phyloP scores from a whole-genome alignment of 2,797 vertebrate species.

The Acropternis orthonyx region DNA sequence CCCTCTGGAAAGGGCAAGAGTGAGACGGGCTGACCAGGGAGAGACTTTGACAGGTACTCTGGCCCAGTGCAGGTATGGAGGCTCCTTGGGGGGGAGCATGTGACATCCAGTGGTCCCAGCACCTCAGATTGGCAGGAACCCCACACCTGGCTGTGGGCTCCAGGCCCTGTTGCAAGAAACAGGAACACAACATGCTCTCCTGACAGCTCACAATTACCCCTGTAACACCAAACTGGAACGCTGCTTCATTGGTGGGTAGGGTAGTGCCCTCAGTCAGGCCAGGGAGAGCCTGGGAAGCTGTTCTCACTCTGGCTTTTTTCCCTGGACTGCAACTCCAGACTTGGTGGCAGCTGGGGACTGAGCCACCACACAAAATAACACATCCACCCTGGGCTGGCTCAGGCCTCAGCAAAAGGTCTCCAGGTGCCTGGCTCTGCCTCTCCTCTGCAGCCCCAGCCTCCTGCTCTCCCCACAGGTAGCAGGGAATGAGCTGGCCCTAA shows the following conservation, averaged over 20 bases:
- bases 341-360: neutral
- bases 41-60: neutral
- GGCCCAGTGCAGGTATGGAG: fast-evolving
- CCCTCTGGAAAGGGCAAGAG: neutral
- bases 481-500: neutral
- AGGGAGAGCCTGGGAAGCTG: neutral
- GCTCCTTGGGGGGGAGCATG: too few relatives aligned
- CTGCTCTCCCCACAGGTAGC: neutral
- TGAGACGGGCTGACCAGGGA: neutral
- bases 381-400: neutral
- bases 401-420: neutral
- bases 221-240: neutral
- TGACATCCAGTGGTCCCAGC: neutral
- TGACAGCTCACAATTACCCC: neutral
- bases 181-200: neutral
- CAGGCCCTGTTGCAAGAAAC: neutral
- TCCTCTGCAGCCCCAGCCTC: neutral
- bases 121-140: neutral
- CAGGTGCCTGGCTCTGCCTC: neutral
- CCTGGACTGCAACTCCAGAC: neutral
- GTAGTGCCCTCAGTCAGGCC: neutral
- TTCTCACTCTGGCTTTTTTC: neutral
- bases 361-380: neutral
- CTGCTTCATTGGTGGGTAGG: neutral
- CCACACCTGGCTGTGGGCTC: neutral